phyloP scores from a whole-genome alignment of 2,113 vertebrate species.

The Hippolais icterina region DNA sequence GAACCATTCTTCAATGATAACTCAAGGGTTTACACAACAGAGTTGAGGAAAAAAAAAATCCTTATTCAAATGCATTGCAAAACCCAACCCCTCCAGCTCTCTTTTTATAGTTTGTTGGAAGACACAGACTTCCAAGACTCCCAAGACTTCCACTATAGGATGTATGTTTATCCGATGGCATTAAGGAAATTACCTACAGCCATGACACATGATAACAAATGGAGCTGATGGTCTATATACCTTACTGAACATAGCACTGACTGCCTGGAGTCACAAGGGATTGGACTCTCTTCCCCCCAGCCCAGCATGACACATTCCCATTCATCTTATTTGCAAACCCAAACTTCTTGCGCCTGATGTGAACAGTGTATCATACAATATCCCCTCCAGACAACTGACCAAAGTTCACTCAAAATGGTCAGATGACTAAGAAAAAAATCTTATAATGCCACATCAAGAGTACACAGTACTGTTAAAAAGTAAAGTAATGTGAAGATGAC shows the following conservation, averaged over 20 bases:
- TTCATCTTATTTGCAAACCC: not conserved
- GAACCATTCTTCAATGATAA: not conserved
- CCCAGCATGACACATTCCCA: not conserved
- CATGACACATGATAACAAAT: accelerated
- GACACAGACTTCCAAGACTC: too few relatives aligned
- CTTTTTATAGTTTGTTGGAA: not conserved
- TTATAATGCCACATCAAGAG: not conserved
- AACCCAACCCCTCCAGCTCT: not conserved
- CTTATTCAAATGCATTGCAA: not conserved
- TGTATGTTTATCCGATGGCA: not conserved
- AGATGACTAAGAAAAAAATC: not conserved
- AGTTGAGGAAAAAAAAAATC: not conserved
- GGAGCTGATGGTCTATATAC: not conserved
- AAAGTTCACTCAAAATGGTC: not conserved
- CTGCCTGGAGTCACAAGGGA: not conserved
- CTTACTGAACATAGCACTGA: not conserved
- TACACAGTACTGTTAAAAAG: not conserved
- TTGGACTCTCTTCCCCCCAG: not conserved
- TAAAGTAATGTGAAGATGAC: not conserved
- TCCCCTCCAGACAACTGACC: not conserved
- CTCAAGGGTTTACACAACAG: not conserved
- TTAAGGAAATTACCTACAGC: not conserved
- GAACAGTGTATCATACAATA: not conserved
- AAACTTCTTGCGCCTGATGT: not conserved
- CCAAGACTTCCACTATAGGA: not conserved